These are phyloP conservation scores for Phytoseiulus persimilis DNA, from an alignment of 2,888 invertebrate species.

Conservation along the genomic window DNA sequence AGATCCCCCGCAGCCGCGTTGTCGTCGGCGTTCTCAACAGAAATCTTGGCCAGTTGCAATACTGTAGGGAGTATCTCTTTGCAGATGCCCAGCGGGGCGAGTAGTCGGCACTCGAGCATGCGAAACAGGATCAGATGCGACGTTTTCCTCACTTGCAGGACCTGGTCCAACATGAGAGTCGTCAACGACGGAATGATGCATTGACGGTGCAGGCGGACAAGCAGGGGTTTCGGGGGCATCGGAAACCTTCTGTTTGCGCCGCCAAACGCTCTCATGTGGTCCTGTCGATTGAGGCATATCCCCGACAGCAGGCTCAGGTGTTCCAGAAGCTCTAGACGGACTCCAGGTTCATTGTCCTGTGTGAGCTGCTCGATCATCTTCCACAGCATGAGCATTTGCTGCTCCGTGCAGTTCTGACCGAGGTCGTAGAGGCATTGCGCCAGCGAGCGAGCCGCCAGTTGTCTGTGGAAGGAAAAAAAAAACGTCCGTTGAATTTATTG, in stretches of 20 bases:
- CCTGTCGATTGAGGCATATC: conserved; percentile 8
- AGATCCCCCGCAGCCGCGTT: neutral
- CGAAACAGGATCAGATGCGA: neutral
- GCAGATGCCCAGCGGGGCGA: neutral
- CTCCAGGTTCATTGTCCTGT: conserved; percentile 1
- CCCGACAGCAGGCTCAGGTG: conserved; percentile 9
- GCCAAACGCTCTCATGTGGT: neutral
- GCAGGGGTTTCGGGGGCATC: conserved; percentile 30
- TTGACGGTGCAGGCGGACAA: conserved; percentile 30
- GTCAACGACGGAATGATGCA: conserved; percentile 21
- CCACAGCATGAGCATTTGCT: conserved; percentile 19
- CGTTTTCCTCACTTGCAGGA: neutral
- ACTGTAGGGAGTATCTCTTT: conserved; percentile 16
- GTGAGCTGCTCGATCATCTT: conserved; percentile 29
- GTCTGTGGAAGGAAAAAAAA: conserved; percentile 10
- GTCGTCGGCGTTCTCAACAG: conserved; percentile 8
- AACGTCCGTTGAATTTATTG: neutral
- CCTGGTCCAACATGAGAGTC: conserved; percentile 20
- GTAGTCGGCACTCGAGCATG: conserved; percentile 11
- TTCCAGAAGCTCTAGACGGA: conserved; percentile 26
- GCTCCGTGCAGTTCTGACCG: conserved; percentile 31
- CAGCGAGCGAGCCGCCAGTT: conserved; percentile 23
- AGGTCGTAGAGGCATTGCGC: conserved; percentile 31
- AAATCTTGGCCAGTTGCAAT: neutral
- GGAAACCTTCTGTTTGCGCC: conserved; percentile 11